phyloP scores from a whole-genome alignment of 2,113 vertebrate genomes.

The Amphilophus citrinellus region DNA sequence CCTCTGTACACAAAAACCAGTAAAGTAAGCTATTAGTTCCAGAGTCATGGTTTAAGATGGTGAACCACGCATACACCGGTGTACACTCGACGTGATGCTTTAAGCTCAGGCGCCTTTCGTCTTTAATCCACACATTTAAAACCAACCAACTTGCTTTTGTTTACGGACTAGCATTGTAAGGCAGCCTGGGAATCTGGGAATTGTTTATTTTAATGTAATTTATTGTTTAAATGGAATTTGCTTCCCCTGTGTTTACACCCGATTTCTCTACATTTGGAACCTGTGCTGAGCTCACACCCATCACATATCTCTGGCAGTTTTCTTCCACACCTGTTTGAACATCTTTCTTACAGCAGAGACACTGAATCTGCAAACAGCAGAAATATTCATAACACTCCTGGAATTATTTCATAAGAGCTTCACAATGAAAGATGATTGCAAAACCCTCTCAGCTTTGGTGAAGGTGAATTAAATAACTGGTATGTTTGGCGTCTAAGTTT shows the following conservation, averaged over 20 bases:
- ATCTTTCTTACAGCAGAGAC: conserved; percentile 12
- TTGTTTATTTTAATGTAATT: background rate
- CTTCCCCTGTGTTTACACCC: background rate
- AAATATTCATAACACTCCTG: background rate
- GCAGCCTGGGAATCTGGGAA: background rate
- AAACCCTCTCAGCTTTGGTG: background rate
- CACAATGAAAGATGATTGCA: conserved; percentile 12
- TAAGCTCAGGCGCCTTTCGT: background rate
- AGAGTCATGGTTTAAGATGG: background rate
- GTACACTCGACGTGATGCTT: background rate
- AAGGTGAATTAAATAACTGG: background rate
- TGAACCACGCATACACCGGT: background rate
- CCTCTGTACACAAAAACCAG: background rate
- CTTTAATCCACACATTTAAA: background rate
- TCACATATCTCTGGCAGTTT: background rate
- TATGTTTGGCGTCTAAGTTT: background rate
- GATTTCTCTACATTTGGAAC: background rate
- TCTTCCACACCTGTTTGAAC: conserved; percentile 29
- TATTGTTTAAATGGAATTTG: conserved; percentile 9
- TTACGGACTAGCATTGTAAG: background rate
- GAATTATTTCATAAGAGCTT: conserved; percentile 22
- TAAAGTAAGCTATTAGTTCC: background rate
- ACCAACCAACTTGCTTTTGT: background rate
- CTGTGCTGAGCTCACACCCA: background rate
- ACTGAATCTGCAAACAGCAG: conserved; percentile 10